These are phyloP conservation scores for Dolichoris vasculosae DNA, from an alignment of 1,140 invertebrate genomes.

Conservation along the genomic window DNA sequence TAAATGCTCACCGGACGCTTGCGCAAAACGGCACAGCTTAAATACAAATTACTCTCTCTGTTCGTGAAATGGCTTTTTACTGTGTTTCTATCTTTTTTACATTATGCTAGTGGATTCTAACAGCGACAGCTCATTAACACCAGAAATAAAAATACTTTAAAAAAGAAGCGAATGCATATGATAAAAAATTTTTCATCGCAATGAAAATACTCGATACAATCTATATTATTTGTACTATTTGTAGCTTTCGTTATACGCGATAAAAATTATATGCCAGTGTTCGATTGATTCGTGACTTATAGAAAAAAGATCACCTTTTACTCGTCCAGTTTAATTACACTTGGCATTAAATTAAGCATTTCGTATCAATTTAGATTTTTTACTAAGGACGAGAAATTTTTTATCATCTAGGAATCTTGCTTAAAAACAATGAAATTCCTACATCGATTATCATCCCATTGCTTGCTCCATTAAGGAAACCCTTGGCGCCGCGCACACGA, in stretches of 20 bases:
- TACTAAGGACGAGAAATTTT: not conserved
- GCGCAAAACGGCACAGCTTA: no score
- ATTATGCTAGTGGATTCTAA: slow-evolving; percentile 37
- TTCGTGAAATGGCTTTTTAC: slow-evolving; percentile 10
- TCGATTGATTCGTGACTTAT: no score
- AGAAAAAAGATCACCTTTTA: no score
- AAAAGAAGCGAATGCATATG: not conserved
- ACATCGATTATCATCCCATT: slow-evolving; percentile 20
- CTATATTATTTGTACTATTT: no score
- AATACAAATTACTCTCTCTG: not conserved
- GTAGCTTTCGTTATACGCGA: no score
- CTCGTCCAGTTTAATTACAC: no score
- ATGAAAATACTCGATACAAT: not conserved
- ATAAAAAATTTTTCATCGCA: not conserved
- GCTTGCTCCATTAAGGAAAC: slow-evolving; percentile 33
- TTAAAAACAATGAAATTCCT: slow-evolving; percentile 5
- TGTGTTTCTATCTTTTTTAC: not conserved
- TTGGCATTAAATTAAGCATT: not conserved
- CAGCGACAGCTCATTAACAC: slow-evolving; percentile 46
- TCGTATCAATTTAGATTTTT: not conserved
- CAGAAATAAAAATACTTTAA: slow-evolving; percentile 12
- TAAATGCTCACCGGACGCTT: no score
- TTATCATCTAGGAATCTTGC: slow-evolving; percentile 2
- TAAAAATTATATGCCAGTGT: no score
- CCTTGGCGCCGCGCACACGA: not conserved